These are phyloP conservation scores for Gadus macrocephalus DNA, from an alignment of 2,113 vertebrate species.

Conservation along the genomic window DNA sequence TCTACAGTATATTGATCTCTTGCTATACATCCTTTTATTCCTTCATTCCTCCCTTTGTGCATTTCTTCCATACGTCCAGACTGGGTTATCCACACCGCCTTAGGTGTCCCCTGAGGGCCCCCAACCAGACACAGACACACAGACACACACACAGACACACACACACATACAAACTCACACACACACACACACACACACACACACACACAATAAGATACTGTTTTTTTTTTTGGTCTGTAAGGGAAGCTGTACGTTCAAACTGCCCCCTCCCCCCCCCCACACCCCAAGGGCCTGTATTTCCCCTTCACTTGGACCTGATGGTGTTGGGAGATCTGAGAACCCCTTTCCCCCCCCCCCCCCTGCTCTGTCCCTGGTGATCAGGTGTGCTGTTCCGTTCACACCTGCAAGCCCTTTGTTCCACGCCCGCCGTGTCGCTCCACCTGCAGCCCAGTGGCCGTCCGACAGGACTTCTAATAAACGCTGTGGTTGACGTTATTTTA, in stretches of 20 bases:
- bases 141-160: no score
- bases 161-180: no score
- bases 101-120: slow-evolving; percentile 21
- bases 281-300: slow-evolving; percentile 42
- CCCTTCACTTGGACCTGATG: slow-evolving; percentile 41
- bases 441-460: slow-evolving; percentile 55
- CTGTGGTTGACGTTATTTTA: slow-evolving; percentile 69
- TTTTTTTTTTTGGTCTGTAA: slow-evolving; percentile 44
- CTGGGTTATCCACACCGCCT: slow-evolving; percentile 26
- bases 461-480: slow-evolving; percentile 49
- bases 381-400: slow-evolving; percentile 66
- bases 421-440: slow-evolving; percentile 56
- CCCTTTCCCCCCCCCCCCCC: slow-evolving; percentile 34
- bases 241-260: slow-evolving; percentile 47
- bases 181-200: no score
- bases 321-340: slow-evolving; percentile 58
- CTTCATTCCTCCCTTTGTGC: neutral
- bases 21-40: neutral
- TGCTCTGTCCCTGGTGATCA: no score
- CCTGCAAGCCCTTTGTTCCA: slow-evolving; percentile 65
- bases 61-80: slow-evolving; percentile 42
- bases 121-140: no score
- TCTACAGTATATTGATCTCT: neutral
- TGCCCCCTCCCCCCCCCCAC: slow-evolving; percentile 31
- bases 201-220: slow-evolving; percentile 44